Evolutionary conservation across 2,113 vertebrate species (phyloP).

Genomic region (Thryonomys swinderianus): DNA sequence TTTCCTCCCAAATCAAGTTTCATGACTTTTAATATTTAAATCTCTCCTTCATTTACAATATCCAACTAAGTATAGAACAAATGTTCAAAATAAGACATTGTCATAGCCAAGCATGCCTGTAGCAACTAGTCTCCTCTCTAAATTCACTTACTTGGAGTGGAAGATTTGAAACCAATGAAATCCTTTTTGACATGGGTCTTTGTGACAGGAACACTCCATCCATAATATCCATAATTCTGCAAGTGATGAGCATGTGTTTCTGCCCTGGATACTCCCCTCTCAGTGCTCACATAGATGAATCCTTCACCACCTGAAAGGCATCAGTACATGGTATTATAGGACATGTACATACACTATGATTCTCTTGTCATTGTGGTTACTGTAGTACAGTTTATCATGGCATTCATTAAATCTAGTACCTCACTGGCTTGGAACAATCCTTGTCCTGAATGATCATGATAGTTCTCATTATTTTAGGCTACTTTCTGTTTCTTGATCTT

Average conservation of each 20-base stretch:
- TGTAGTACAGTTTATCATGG: background rate
- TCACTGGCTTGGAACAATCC: background rate
- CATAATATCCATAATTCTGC: fast-evolving
- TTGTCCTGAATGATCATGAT: background rate
- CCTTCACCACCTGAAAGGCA: slow-evolving; percentile 17
- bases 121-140: background rate
- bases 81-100: background rate
- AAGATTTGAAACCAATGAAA: slow-evolving; percentile 89
- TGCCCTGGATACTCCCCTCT: fast-evolving
- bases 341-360: background rate
- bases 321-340: background rate
- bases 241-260: fast-evolving
- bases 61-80: background rate
- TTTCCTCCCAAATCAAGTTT: slow-evolving; percentile 1
- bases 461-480: background rate
- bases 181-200: slow-evolving; percentile 88
- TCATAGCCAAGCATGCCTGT: background rate
- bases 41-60: background rate
- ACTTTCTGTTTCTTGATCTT: background rate
- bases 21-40: background rate
- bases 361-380: background rate
- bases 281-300: background rate
- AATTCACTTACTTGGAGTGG: slow-evolving; percentile 81
- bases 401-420: background rate
- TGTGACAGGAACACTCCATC: slow-evolving; percentile 48